A percentile compares a stretch with the other conserved stretches of the same genome.
These are phyloP conservation scores for Drosophila ogumai DNA, from an alignment of 1,140 invertebrate genomes.

Conservation along the genomic window DNA sequence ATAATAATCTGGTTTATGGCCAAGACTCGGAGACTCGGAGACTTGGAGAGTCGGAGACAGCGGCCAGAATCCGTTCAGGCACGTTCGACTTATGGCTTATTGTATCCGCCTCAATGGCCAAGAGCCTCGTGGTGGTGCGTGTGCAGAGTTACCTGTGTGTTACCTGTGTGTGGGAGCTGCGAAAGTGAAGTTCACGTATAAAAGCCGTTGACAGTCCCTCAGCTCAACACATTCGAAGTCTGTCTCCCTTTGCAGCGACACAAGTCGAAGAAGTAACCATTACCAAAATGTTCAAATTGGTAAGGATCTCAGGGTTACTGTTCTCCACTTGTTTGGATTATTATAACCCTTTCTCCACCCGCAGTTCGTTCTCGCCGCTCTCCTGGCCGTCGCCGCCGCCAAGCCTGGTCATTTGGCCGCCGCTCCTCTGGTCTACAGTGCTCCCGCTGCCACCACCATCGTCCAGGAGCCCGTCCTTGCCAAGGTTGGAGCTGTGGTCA, in stretches of 20 bases:
- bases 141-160: slow-evolving; percentile 19
- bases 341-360: neutral
- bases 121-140: slow-evolving; percentile 12
- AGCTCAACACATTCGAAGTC: slow-evolving; percentile 48
- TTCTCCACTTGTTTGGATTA: slow-evolving; percentile 2
- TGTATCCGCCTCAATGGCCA: slow-evolving; percentile 58
- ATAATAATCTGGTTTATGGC: slow-evolving; percentile 73
- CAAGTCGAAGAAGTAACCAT: slow-evolving; percentile 62
- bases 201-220: slow-evolving; percentile 61
- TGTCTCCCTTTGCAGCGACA: slow-evolving; percentile 60
- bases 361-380: slow-evolving; percentile 87
- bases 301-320: slow-evolving; percentile 47
- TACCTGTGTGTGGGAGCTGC: slow-evolving; percentile 36
- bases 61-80: slow-evolving; percentile 70
- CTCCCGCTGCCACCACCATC: slow-evolving; percentile 49
- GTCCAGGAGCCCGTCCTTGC: slow-evolving; percentile 72
- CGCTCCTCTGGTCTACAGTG: slow-evolving; percentile 67
- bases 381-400: slow-evolving; percentile 87
- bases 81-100: slow-evolving; percentile 63
- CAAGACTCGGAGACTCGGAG: slow-evolving; percentile 17
- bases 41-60: slow-evolving; percentile 15
- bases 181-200: slow-evolving; percentile 79
- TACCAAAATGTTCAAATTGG: slow-evolving; percentile 85
- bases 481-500: slow-evolving; percentile 76
- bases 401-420: slow-evolving; percentile 84